Evolutionary conservation across 1,140 invertebrate species (phyloP), one percentile per base, ranked within the genome.

Genomic region (Drosophila kikkawai): DNA sequence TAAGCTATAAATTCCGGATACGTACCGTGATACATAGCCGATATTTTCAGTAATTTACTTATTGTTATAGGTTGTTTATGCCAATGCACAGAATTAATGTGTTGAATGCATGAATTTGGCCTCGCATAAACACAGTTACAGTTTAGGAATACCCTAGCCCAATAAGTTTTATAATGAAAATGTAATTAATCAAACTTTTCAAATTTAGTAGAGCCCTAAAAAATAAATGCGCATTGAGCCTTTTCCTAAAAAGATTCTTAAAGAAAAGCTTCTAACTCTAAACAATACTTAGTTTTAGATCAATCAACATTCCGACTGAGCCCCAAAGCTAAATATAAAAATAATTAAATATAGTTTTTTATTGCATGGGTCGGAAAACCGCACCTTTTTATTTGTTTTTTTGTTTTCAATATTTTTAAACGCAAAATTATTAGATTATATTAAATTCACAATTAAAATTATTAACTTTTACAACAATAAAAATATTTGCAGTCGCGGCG

Each of bases 331-430:
- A 6, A 1, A 15, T 9, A 22, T 9, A 1, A 55, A 37, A 22
- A 22, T 7, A 55, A 55, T 22, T 4, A 37, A 37, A 37, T 55
- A 2, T 37, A 22, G 17, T 8, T 15, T 34, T 55, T 12, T 34
- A 64, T 60, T 60, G 12, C 7, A 29, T 59, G 32, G 26, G 61
- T 42, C 36, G 36, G 36, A 64, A 60, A 60, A 41, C 53, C 53
- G n/a, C 22, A 59, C 55, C 55, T 17, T 65, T 65, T 61, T 26
- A 44, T 61, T 64, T 8, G 22, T 41, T 64, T 34, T 34, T 60
- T 60, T 13, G 8, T 60, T 39, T 63, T 65, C 4, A 61, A 13
- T 65, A 61, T 60, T 58, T 42, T 60, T 47, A 60, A 22, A 42
- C 34, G 63, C 63, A 60, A 65, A 61, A 17, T 42, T 61, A 42